Percentiles rank a stretch among this genome's conserved stretches.
phyloP scores from a whole-genome alignment of 2,797 vertebrate genomes.

The Odontamblyopus lacepedii region DNA sequence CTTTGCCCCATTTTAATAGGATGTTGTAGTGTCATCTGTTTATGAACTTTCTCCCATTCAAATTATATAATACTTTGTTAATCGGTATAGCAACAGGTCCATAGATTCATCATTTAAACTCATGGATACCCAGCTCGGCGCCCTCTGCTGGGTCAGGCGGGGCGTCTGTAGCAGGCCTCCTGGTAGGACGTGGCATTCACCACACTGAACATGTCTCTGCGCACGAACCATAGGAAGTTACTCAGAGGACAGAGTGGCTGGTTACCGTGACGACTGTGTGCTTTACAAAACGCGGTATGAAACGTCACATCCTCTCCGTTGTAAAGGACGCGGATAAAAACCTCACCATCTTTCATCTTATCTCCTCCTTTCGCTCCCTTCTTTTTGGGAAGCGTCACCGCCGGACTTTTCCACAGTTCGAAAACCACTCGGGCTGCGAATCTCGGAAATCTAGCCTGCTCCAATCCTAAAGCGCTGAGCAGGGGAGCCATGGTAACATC shows the following conservation, averaged over 20 bases:
- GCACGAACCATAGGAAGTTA: slow-evolving; percentile 89
- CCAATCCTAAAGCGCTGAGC: slow-evolving; percentile 91
- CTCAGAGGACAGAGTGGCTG: slow-evolving; percentile 91
- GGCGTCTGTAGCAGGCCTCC: slow-evolving; percentile 83
- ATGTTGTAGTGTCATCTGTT: background rate
- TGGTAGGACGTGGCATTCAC: slow-evolving; percentile 88
- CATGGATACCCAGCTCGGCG: too few relatives aligned
- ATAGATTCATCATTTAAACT: too few relatives aligned
- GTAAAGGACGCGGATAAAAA: slow-evolving; percentile 90
- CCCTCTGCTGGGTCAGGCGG: slow-evolving; percentile 34
- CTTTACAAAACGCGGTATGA: slow-evolving; percentile 89
- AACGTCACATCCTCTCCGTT: slow-evolving; percentile 95
- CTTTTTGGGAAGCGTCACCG: slow-evolving; percentile 23
- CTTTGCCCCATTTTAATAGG: background rate
- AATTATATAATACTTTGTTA: too few relatives aligned
- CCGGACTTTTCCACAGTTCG: slow-evolving; percentile 90
- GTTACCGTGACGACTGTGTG: slow-evolving; percentile 71
- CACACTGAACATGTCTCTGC: slow-evolving; percentile 87
- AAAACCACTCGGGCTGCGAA: slow-evolving; percentile 94
- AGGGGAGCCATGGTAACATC: slow-evolving; percentile 93
- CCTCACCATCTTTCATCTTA: slow-evolving; percentile 56
- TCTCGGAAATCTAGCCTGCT: slow-evolving; percentile 88
- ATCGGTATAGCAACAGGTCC: too few relatives aligned
- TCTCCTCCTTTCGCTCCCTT: slow-evolving; percentile 36
- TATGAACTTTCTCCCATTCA: too few relatives aligned